Evolutionary conservation across 30 jellyfish, hydroid and myxozoan species (phyloP).

Genomic region (Aurelia sp.): DNA sequence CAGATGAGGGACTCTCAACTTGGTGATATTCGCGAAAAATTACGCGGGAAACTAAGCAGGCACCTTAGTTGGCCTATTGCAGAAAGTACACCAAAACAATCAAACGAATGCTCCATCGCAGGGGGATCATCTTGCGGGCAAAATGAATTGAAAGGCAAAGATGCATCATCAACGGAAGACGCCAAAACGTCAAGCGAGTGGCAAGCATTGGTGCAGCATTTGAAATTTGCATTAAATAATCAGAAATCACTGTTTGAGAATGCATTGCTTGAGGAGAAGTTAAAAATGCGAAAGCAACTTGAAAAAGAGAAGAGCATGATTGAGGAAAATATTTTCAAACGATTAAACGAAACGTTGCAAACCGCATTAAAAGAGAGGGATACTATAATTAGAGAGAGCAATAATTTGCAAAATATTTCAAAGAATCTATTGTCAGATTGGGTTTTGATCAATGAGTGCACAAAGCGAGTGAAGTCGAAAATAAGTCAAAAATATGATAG

Average conservation of each 20-base stretch:
- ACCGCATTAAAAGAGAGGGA: constrained; percentile 47
- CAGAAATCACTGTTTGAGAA: constrained; percentile 63
- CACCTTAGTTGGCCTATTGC: constrained; percentile 75
- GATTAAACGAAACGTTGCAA: constrained; percentile 35
- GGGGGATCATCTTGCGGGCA: constrained; percentile 18
- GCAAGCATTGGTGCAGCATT: constrained; percentile 53
- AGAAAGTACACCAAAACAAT: constrained; percentile 56
- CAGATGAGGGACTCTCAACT: constrained; percentile 71
- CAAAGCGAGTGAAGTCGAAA: constrained; percentile 6
- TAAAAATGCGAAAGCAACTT: constrained; percentile 47
- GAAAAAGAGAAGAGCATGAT: constrained; percentile 45
- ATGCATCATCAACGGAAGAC: background rate
- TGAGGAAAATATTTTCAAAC: constrained; percentile 52
- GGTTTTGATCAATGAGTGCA: constrained; percentile 27
- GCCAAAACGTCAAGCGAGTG: constrained; percentile 50
- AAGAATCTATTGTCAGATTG: constrained; percentile 41
- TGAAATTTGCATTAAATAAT: constrained; percentile 60
- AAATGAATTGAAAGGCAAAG: background rate
- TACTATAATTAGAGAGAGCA: constrained; percentile 18
- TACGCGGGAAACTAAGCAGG: constrained; percentile 50
- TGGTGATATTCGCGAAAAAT: constrained; percentile 55
- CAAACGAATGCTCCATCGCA: constrained; percentile 8
- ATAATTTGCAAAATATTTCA: constrained; percentile 12
- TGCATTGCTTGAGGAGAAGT: constrained; percentile 49
- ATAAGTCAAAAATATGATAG: constrained; percentile 1